phyloP scores from a whole-genome alignment of 1,140 invertebrate genomes.

The Cepaea nemoralis region DNA sequence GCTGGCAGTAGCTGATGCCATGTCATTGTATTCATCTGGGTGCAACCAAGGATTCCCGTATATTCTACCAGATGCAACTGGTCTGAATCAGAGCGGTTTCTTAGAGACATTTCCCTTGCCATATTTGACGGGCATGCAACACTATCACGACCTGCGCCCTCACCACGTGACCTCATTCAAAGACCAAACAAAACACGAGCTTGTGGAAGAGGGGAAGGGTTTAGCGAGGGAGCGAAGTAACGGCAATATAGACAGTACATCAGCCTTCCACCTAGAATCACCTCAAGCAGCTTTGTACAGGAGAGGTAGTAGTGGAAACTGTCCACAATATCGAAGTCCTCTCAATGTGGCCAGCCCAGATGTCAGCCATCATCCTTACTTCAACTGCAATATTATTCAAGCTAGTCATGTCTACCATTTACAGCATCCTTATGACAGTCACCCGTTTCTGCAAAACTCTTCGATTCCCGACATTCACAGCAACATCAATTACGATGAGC shows the following conservation, averaged over 20 bases:
- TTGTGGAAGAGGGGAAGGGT: background rate
- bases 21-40: slow-evolving; percentile 24
- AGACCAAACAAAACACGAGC: background rate
- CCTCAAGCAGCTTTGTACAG: background rate
- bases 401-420: background rate
- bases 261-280: background rate
- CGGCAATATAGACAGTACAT: background rate
- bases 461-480: slow-evolving; percentile 39
- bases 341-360: background rate
- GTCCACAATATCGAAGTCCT: background rate
- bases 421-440: background rate
- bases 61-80: slow-evolving; percentile 21
- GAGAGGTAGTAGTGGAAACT: slow-evolving; percentile 15
- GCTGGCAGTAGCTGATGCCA: slow-evolving; percentile 40
- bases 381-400: background rate
- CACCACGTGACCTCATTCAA: background rate
- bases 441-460: slow-evolving; percentile 6
- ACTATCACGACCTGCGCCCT: background rate
- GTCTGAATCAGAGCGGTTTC: background rate
- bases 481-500: slow-evolving; percentile 43
- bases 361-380: background rate
- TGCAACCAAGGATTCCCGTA: slow-evolving; percentile 31
- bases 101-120: background rate
- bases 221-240: slow-evolving; percentile 24
- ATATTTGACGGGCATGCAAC: background rate